phyloP scores from a whole-genome alignment of 2,113 vertebrate genomes.

The Erinaceus europaeus region DNA sequence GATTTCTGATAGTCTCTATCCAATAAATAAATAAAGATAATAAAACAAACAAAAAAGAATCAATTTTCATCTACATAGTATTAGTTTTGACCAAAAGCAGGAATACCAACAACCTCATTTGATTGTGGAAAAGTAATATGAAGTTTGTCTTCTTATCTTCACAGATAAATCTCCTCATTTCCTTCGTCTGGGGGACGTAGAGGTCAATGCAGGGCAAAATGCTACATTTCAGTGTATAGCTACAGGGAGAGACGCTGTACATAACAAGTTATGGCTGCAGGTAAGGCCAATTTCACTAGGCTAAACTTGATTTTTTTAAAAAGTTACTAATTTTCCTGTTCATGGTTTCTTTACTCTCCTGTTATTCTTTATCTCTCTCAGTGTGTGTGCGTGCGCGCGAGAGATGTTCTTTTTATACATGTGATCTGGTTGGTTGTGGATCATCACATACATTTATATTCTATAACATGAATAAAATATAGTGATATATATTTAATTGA shows the following conservation, averaged over 20 bases:
- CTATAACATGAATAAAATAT: background rate
- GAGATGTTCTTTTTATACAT: background rate
- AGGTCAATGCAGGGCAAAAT: constrained; percentile 99
- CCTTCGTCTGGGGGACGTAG: constrained; percentile 96
- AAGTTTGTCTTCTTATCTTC: constrained; percentile 33
- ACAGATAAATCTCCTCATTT: constrained; percentile 99
- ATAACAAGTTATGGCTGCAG: constrained; percentile 98
- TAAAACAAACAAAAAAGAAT: constrained; percentile 37
- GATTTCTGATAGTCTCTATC: no score
- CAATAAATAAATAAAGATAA: no score
- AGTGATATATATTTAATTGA: background rate
- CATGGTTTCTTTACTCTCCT: background rate
- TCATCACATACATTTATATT: background rate
- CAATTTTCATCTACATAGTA: background rate
- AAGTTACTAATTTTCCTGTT: background rate
- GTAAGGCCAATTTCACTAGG: constrained; percentile 80
- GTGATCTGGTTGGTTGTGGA: background rate
- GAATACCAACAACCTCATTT: background rate
- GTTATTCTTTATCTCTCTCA: background rate
- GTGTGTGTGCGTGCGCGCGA: no score
- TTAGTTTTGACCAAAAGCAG: constrained; percentile 7
- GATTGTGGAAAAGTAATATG: background rate
- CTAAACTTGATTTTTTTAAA: background rate
- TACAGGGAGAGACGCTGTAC: constrained; percentile 93
- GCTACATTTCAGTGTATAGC: constrained; percentile 99